phyloP scores from a whole-genome alignment of 2,113 vertebrate species.

The Sciurus niger region DNA sequence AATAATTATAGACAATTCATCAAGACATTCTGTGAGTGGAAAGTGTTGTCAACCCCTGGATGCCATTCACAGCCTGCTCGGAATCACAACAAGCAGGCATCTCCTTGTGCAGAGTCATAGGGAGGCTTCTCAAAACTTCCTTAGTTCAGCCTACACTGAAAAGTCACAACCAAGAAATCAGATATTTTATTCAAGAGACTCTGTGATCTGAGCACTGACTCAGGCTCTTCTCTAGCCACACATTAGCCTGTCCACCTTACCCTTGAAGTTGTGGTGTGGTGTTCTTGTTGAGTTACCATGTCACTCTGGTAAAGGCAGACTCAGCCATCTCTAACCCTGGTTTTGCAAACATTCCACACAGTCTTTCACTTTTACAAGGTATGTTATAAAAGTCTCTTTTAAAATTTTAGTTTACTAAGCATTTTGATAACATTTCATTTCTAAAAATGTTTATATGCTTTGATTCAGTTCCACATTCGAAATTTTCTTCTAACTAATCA shows the following conservation, averaged over 20 bases:
- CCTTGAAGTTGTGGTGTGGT: neutral
- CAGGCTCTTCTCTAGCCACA: neutral
- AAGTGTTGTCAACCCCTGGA: neutral
- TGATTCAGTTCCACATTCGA: neutral
- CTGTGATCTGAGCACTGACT: neutral
- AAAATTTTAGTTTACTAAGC: neutral
- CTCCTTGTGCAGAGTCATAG: neutral
- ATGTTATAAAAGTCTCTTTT: neutral
- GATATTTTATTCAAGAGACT: neutral
- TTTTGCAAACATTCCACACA: neutral
- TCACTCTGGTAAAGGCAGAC: neutral
- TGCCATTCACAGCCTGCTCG: neutral
- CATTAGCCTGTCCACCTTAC: neutral
- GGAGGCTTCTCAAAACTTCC: neutral
- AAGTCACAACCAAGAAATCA: neutral
- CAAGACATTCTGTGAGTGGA: neutral
- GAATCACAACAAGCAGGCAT: neutral
- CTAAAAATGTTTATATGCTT: constrained; percentile 7
- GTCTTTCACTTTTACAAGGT: constrained; percentile 37
- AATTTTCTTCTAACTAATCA: constrained; percentile 28
- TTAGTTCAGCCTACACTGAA: neutral
- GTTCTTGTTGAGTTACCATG: neutral
- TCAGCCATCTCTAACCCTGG: neutral
- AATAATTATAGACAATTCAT: neutral
- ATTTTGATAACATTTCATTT: constrained; percentile 60